Evolutionary conservation across 2,113 vertebrate genomes (phyloP).

Genomic region (Megaleporinus macrocephalus): DNA sequence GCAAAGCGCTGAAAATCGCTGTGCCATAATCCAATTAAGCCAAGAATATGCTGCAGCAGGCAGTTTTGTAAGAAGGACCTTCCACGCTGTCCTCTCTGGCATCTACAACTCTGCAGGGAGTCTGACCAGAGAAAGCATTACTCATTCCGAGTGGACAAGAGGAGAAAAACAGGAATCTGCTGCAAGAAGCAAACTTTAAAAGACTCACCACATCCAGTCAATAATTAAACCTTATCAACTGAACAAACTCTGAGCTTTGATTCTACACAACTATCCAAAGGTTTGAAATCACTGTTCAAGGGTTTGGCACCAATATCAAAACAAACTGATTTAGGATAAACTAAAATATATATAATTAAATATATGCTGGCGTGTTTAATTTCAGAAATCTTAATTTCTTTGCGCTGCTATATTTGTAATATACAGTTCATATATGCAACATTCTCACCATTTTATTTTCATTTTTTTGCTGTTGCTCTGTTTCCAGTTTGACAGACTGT

Average conservation of each 20-base stretch:
- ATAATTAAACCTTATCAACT: not conserved
- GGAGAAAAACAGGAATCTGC: not conserved
- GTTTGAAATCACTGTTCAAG: too few relatives aligned
- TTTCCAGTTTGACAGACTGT: too few relatives aligned
- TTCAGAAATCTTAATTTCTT: too few relatives aligned
- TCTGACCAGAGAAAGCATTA: not conserved
- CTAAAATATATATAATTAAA: too few relatives aligned
- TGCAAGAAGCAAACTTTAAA: not conserved
- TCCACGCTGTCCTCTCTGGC: not conserved
- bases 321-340: too few relatives aligned
- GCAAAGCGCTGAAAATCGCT: conserved; percentile 56
- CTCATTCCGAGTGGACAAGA: not conserved
- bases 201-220: not conserved
- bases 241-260: not conserved
- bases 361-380: too few relatives aligned
- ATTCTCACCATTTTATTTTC: too few relatives aligned
- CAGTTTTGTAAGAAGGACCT: conserved; percentile 62
- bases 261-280: not conserved
- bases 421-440: too few relatives aligned
- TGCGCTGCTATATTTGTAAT: too few relatives aligned
- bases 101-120: not conserved
- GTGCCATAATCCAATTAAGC: conserved; percentile 74
- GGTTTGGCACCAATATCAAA: too few relatives aligned
- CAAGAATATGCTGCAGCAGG: conserved; percentile 51
- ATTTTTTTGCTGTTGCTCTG: too few relatives aligned